phyloP scores from a whole-genome alignment of 2,888 invertebrate species.

The Nipponacmea schrenckii region DNA sequence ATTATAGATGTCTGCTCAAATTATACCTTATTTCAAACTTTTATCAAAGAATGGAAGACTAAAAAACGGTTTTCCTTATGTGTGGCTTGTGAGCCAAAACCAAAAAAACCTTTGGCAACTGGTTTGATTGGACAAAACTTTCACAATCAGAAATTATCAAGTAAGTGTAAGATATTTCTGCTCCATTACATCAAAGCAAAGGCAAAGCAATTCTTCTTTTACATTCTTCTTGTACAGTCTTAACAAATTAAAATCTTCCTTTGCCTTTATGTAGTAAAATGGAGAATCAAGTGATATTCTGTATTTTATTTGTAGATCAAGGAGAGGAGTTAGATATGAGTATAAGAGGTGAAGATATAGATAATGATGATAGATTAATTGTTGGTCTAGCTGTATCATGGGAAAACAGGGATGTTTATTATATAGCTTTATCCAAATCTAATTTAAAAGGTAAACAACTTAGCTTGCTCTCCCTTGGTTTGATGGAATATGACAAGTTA shows the following conservation, averaged over 20 bases:
- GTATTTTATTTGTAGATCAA: too few relatives aligned
- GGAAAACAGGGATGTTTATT: constrained; percentile 66
- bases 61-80: constrained; percentile 60
- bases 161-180: too few relatives aligned
- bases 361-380: constrained; percentile 43
- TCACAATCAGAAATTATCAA: constrained; percentile 38
- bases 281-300: too few relatives aligned
- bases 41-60: constrained; percentile 62
- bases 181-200: too few relatives aligned
- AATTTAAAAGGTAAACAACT: constrained; percentile 12
- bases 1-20: constrained; percentile 66
- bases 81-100: constrained; percentile 64
- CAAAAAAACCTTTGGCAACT: constrained; percentile 13
- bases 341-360: constrained; percentile 30
- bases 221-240: too few relatives aligned
- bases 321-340: too few relatives aligned
- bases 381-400: constrained; percentile 67
- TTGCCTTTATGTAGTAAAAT: too few relatives aligned
- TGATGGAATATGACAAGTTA: too few relatives aligned
- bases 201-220: too few relatives aligned
- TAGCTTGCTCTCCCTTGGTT: too few relatives aligned
- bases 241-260: too few relatives aligned
- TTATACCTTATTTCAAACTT: constrained; percentile 57
- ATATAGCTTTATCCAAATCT: constrained; percentile 48
- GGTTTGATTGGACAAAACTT: constrained; percentile 57